Evolutionary conservation across 1,140 invertebrate genomes (phyloP), one percentile per base, ranked within the genome.

Genomic region (Sesamia nonagrioides): DNA sequence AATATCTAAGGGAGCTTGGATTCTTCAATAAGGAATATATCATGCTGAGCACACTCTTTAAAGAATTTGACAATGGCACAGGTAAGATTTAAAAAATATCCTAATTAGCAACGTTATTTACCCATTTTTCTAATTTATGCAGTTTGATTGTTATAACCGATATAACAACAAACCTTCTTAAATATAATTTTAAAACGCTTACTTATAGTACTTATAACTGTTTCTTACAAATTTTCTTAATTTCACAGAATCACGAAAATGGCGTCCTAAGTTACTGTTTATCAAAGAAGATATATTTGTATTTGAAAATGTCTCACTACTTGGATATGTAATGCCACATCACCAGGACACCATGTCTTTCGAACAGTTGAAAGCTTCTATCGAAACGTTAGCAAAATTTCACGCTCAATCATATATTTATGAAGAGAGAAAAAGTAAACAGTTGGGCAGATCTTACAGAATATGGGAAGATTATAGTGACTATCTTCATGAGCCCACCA

Each of bases 321-420:
- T 84, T 0, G 92, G 90, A 18, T 94, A 94, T 52, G 72, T 71
- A 45, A 91, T 93, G 89, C 89, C 90, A 3, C 17, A 79, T 61
- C 75, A 90, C 42, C 58, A 78, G 8, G 72, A 79, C 27, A 86
- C 84, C 15, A 88, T 96, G 2, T 82, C 92, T n/a, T 91, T 94
- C 71, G 90, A 95, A 9, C 94, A 96, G 72, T 81, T 96, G 9
- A 88, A 90, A n/a, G 92, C 95, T 2, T 92, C 89, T 13, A 84
- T 96, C 0, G 92, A 93, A 77, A 86, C 94, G 0, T 71, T 96
- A 58, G 96, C 96, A 1, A 95, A 87, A 66, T 82, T 96, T 81
- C 96, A 97, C 81, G 95, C 96, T 0, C 92, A 95, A 9, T 96
- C 95, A 1, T 88, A 95, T 7, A 91, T 96, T n/a, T 94, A 90